Evolutionary conservation across 1,140 invertebrate species (phyloP).

Genomic region (Drosophila ficusphila): DNA sequence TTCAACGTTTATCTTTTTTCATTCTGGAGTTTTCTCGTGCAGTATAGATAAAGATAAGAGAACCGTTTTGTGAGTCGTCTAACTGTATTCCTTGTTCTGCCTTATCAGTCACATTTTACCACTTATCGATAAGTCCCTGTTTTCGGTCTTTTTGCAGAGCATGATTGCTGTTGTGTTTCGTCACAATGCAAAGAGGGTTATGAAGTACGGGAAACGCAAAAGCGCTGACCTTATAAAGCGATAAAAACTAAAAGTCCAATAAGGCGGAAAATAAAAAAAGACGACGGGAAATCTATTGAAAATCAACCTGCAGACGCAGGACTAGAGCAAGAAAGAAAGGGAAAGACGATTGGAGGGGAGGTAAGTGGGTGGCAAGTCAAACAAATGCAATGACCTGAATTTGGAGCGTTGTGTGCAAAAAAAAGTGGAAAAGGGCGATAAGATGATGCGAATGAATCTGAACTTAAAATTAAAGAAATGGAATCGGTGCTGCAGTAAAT

Average conservation of each 20-base stretch:
- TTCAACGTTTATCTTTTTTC: constrained; percentile 53
- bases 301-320: constrained; percentile 37
- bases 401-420: constrained; percentile 50
- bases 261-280: constrained; percentile 2
- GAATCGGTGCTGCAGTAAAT: background rate
- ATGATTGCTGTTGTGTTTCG: constrained; percentile 7
- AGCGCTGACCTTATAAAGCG: constrained; percentile 12
- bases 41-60: constrained; percentile 17
- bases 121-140: constrained; percentile 33
- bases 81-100: constrained; percentile 17
- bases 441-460: constrained; percentile 9
- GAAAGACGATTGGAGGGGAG: constrained; percentile 15
- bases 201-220: constrained; percentile 11
- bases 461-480: constrained; percentile 1
- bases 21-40: constrained; percentile 40
- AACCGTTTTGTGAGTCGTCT: constrained; percentile 49
- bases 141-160: constrained; percentile 16
- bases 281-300: constrained; percentile 57
- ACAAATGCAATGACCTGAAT: constrained; percentile 79
- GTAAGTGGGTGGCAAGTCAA: constrained; percentile 25
- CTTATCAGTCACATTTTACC: constrained; percentile 48
- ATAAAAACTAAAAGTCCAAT: constrained; percentile 16
- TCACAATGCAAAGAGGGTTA: constrained; percentile 46
- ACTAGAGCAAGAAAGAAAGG: constrained; percentile 6
- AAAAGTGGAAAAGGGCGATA: constrained; percentile 52